Evolutionary conservation across 2,113 vertebrate genomes (phyloP).

Genomic region (Gulo gulo): DNA sequence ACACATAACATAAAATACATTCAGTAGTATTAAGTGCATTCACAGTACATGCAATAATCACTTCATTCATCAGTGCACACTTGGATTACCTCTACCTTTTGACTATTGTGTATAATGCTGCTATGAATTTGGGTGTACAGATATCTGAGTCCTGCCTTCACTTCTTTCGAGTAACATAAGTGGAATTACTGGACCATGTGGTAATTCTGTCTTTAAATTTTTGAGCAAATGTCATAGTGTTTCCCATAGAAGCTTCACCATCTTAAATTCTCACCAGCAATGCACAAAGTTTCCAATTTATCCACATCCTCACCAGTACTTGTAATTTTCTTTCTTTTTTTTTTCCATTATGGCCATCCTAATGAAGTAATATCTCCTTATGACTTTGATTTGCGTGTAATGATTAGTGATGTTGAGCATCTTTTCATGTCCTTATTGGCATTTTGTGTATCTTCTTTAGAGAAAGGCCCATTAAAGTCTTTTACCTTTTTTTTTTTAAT

Average conservation of each 20-base stretch:
- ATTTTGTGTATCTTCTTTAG: background rate
- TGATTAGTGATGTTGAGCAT: background rate
- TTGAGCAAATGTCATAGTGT: background rate
- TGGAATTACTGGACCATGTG: background rate
- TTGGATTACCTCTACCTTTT: background rate
- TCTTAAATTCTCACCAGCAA: background rate
- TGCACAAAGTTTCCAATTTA: background rate
- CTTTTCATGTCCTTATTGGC: background rate
- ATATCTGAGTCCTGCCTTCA: background rate
- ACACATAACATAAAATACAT: background rate
- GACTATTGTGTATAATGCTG: background rate
- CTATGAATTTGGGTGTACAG: background rate
- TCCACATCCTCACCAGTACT: background rate
- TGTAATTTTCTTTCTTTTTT: background rate
- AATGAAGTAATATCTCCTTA: background rate
- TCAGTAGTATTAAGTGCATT: background rate
- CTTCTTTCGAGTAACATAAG: background rate
- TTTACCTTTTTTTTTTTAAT: background rate
- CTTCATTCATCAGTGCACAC: background rate
- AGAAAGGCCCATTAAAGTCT: background rate
- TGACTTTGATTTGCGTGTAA: background rate
- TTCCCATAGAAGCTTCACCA: background rate
- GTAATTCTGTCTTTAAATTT: background rate
- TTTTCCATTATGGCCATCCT: background rate
- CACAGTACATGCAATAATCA: background rate